Conservation (phyloP, 2,888 invertebrate genomes). For the Hydriomena furcata region DNA sequence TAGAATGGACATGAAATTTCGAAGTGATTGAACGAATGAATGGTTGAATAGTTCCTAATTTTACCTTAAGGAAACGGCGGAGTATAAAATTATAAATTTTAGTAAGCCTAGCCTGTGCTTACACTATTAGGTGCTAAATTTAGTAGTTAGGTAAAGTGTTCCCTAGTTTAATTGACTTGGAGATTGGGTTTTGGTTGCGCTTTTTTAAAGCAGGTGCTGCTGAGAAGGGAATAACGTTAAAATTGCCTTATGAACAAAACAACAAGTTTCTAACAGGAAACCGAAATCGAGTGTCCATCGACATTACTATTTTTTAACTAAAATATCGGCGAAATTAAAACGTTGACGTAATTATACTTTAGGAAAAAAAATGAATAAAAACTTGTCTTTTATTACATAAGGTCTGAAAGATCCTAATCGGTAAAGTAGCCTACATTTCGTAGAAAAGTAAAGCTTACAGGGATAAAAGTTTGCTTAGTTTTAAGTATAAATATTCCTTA, state of each 20-base stretch:
- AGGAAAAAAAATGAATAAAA: not conserved
- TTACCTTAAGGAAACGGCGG: constrained; percentile 74
- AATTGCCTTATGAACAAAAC: constrained; percentile 13
- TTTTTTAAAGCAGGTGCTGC: constrained; percentile 53
- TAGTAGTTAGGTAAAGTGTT: constrained; percentile 88
- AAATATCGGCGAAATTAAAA: constrained; percentile 3
- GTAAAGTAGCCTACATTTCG: constrained; percentile 59
- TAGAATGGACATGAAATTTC: constrained; percentile 32
- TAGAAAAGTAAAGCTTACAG: constrained; percentile 80
- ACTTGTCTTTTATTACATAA: constrained; percentile 18
- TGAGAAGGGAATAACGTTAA: constrained; percentile 51
- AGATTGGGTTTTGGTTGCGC: constrained; percentile 82
- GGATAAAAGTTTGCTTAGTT: constrained; percentile 69
- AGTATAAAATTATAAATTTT: constrained; percentile 82
- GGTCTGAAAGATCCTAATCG: constrained; percentile 55
- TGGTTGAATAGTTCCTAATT: constrained; percentile 57
- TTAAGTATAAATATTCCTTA: constrained; percentile 68
- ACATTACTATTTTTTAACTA: constrained; percentile 1
- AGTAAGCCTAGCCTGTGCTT: constrained; percentile 78
- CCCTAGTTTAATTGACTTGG: constrained; percentile 94
- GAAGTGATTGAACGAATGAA: constrained; percentile 32
- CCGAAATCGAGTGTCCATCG: not conserved
- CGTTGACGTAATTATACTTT: not conserved
- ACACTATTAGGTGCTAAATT: constrained; percentile 80
- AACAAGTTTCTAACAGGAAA: constrained; percentile 14